Evolutionary conservation across 2,113 vertebrate genomes (phyloP), one percentile per base, ranked within the genome.

Genomic region (Hoplias malabaricus): DNA sequence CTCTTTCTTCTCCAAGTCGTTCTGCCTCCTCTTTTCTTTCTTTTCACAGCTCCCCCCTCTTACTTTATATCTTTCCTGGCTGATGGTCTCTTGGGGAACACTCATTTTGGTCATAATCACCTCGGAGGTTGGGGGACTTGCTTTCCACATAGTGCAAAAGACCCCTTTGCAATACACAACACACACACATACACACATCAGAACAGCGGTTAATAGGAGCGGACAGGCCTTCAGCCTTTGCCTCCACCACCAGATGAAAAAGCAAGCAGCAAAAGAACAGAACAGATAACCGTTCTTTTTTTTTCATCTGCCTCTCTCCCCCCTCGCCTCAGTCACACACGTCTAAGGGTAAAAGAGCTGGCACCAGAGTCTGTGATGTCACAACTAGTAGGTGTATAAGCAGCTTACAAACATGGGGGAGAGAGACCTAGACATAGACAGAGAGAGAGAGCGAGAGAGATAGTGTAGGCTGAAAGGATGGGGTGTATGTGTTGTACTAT

Each of bases 341-440:
- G 84, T 73, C 54, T 63, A 69, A 83, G 85, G 85, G 89, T 87
- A 63, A 56, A 68, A 67, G 56, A 66, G 72, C 87, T 87, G 87
- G 88, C 83, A 88, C 86, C 85, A 81, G 86, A 86, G 89, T 83
- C 86, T 79, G 80, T 82, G 46, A 89, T 91, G 89, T 90, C 90
- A 90, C 89, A 86, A 84, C 87, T 86, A 89, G 92, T 92, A 92
- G 90, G 92, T 90, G 91, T 91, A 87, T 91, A 91, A 91, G 90
- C 89, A 86, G 90, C 89, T 91, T 92, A 91, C 85, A 90, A 85
- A 87, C 86, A 89, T 76, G 78, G 81, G 80, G 83, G 79, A 86
- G 83, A 89, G 83, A 77, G 88, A 84, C 68, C 85, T 85, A 86
- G 75, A 75, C 7, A 54, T 5, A 77, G 79, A 83, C 82, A 85